Evolutionary conservation across 2,888 invertebrate species (phyloP), one percentile per base, ranked within the genome.

Genomic region (Latrodectus hesperus): DNA sequence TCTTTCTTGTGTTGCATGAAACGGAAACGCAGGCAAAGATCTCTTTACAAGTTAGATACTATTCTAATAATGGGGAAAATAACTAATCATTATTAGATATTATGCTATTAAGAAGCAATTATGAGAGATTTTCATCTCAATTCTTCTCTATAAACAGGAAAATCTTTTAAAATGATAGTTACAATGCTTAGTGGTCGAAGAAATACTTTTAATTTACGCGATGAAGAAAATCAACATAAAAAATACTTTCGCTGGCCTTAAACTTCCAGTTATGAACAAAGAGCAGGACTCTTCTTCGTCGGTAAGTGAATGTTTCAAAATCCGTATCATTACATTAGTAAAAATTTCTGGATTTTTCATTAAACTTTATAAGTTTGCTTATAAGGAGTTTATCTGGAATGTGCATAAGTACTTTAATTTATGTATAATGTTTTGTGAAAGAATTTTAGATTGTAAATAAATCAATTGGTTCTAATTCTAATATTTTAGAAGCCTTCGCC

Each of bases 201-300:
- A 60, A 12, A 60, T n/a, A 60, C n/a, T n/a, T n/a, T 60, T 60
- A 16, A n/a, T 60, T 60, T 60, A 60, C 60, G 38, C 38, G 12
- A 60, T 60, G 60, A 60, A 60, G 60, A 60, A 60, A 60, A 16
- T 60, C n/a, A 60, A 60, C 60, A 12, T 60, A n/a, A 60, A 60
- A 60, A 60, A 60, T 16, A 60, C 60, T n/a, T 60, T 60, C 60
- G n/a, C 14, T 16, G 60, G 60, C 10, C n/a, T 60, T 12, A 60
- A 60, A 60, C 12, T 11, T 6, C 60, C 60, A 16, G 60, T 60
- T 60, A n/a, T n/a, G 14, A 60, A 60, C n/a, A 60, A 60, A n/a
- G 60, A 60, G 12, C 60, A 60, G 60, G 60, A 60, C n/a, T 60
- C 60, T 16, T 38, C 38, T 6, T 38, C 38, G 1, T 38, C 38